Percentiles rank a stretch among this genome's conserved stretches.
These are phyloP conservation scores for Coptotermes formosanus DNA, from an alignment of 1,140 invertebrate genomes.

Conservation along the genomic window DNA sequence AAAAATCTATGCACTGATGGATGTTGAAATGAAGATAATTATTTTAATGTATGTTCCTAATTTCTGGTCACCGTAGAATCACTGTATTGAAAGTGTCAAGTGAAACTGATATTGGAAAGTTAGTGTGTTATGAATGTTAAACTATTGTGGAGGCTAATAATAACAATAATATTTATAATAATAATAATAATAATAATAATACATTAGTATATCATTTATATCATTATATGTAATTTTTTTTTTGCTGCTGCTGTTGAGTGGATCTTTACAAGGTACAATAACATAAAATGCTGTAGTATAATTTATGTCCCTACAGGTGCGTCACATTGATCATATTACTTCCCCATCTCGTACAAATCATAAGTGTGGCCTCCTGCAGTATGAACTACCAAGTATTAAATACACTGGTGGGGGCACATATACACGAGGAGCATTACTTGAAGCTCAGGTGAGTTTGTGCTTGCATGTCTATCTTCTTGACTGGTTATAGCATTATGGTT, in stretches of 20 bases:
- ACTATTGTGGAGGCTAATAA: too few relatives aligned
- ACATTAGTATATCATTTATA: too few relatives aligned
- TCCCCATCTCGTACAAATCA: slow-evolving; percentile 49
- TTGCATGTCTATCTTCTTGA: neutral
- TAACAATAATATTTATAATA: slow-evolving; percentile 37
- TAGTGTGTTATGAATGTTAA: too few relatives aligned
- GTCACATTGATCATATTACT: slow-evolving; percentile 64
- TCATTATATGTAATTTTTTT: neutral
- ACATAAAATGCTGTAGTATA: neutral
- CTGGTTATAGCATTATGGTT: too few relatives aligned
- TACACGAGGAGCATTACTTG: slow-evolving; percentile 64
- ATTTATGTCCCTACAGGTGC: slow-evolving; percentile 41
- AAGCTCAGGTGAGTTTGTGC: slow-evolving; percentile 55
- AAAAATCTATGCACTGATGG: too few relatives aligned
- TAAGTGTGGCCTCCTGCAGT: slow-evolving; percentile 64
- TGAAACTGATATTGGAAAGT: too few relatives aligned
- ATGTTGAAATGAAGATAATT: too few relatives aligned
- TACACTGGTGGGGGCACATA: slow-evolving; percentile 69
- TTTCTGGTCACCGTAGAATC: too few relatives aligned
- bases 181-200: too few relatives aligned
- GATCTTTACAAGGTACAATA: neutral
- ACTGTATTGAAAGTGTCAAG: too few relatives aligned
- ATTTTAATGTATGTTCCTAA: too few relatives aligned
- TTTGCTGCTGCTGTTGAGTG: neutral
- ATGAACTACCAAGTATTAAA: slow-evolving; percentile 58